Evolutionary conservation across 30 jellyfish, hydroid and myxozoan genomes (phyloP), one percentile per base, ranked within the genome.

Genomic region (Aurelia coerulea): DNA sequence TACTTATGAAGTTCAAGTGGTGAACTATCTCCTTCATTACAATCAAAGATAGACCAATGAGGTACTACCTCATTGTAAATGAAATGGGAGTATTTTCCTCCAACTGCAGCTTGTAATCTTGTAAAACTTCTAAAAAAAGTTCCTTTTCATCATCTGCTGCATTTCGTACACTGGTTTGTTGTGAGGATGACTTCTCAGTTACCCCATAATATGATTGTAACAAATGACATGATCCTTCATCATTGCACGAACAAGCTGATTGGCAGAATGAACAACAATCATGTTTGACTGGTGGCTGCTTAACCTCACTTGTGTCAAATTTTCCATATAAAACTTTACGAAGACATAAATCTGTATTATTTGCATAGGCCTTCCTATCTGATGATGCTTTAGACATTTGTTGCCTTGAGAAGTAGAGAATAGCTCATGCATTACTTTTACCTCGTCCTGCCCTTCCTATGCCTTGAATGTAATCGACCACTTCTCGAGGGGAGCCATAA

Each of bases 401-500:
- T 37, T 41, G 29, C 58, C 58, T 68, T 37, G 79, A 68, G 37
- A 68, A 68, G 58, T 68, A 68, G 58, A 32, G 79, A 23, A 68
- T 68, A 23, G 79, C 79, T 68, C 58, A 13, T 7, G 79, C 79
- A 32, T 68, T 32, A 31, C 58, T 10, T 68, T 68, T 23, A 68
- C 34, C 64, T 68, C 60, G 23, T 29, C 79, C 79, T 68, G 79
- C 79, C 34, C 79, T 32, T 17, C 79, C 68, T 19, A 33, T 72
- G 15, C 68, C 83, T 72, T 72, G 67, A 33, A 72, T 72, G 5
- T 72, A 72, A 37, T 72, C 68, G 15, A 49, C 23, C 39, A 46
- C 56, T 35, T 72, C 70, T 72, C 83, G 39, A 23, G 83, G 83
- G 32, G 83, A 42, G 10, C 83, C 83, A 72, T 72, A 72, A 72